Percentiles rank a stretch among this genome's conserved stretches.
These are phyloP conservation scores for Chamaetylas fuelleborni DNA, from an alignment of 2,113 vertebrate species.

Conservation along the genomic window DNA sequence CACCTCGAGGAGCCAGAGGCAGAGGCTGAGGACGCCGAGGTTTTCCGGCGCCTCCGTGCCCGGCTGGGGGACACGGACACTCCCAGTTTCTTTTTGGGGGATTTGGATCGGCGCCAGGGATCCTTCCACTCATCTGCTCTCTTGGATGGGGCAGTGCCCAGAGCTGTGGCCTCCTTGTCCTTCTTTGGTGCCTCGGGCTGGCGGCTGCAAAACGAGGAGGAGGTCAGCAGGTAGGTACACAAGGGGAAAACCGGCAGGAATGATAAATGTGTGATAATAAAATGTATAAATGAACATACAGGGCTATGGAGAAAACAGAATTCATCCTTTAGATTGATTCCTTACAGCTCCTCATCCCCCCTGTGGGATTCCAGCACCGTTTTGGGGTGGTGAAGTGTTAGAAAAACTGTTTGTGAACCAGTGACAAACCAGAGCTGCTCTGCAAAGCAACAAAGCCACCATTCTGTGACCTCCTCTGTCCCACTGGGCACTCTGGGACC, in stretches of 20 bases:
- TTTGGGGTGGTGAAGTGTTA: neutral
- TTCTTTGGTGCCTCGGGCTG: slow-evolving; percentile 85
- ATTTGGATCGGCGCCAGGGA: slow-evolving; percentile 97
- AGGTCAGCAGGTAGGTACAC: neutral
- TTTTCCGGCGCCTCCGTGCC: slow-evolving; percentile 83
- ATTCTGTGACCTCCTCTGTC: accelerated
- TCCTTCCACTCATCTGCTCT: slow-evolving; percentile 97
- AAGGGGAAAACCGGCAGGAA: accelerated
- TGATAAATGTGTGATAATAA: accelerated
- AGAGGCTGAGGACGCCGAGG: slow-evolving; percentile 89
- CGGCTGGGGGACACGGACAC: slow-evolving; percentile 85
- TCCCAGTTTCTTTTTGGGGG: slow-evolving; percentile 87
- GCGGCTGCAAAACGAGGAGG: slow-evolving; percentile 56
- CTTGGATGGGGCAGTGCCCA: slow-evolving; percentile 73
- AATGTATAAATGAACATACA: accelerated
- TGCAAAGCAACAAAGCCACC: neutral
- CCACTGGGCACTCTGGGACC: neutral
- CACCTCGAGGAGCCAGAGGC: slow-evolving; percentile 95
- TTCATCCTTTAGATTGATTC: neutral
- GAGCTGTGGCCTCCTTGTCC: slow-evolving; percentile 64
- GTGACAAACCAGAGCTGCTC: neutral
- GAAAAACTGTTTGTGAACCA: neutral
- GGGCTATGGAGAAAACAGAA: neutral
- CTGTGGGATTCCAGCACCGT: neutral
- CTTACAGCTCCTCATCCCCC: neutral